Conservation (phyloP, 2,797 vertebrate species). For the Uromys caudimaculatus region DNA sequence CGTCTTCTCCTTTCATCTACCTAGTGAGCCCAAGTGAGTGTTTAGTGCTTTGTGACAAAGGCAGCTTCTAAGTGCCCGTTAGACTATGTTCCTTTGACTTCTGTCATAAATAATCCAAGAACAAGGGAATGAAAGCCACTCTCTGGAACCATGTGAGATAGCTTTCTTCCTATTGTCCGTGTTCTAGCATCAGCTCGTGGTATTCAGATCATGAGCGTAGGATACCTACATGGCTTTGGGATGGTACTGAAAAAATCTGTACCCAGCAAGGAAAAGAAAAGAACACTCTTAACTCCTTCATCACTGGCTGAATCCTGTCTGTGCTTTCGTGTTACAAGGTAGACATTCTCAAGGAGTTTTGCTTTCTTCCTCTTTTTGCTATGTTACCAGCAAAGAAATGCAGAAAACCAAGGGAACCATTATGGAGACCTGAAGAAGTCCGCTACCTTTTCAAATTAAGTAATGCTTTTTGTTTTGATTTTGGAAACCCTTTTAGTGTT, state of each 20-base stretch:
- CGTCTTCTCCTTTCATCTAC: no score
- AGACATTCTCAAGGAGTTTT: not conserved
- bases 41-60: not conserved
- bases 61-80: not conserved
- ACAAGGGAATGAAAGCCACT: slow-evolving; percentile 36
- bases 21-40: not conserved
- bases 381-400: slow-evolving; percentile 4
- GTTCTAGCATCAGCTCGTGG: slow-evolving; percentile 8
- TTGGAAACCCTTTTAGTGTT: slow-evolving; percentile 4
- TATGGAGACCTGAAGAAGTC: not conserved
- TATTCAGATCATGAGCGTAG: not conserved
- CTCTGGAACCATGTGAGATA: not conserved
- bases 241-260: not conserved
- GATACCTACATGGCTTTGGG: not conserved
- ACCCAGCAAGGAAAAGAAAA: not conserved
- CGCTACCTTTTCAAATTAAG: not conserved
- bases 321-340: not conserved
- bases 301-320: not conserved
- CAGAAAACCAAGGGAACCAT: slow-evolving; percentile 4
- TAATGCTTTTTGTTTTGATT: not conserved
- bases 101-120: slow-evolving; percentile 55
- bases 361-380: slow-evolving; percentile 17
- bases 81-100: slow-evolving; percentile 37
- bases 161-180: not conserved
- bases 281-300: not conserved